A percentile compares a stretch with the other conserved stretches of the same genome.
These are phyloP conservation scores for Zoanthus sociatus DNA, from an alignment of 92 coral and sea anemone genomes.

Conservation along the genomic window DNA sequence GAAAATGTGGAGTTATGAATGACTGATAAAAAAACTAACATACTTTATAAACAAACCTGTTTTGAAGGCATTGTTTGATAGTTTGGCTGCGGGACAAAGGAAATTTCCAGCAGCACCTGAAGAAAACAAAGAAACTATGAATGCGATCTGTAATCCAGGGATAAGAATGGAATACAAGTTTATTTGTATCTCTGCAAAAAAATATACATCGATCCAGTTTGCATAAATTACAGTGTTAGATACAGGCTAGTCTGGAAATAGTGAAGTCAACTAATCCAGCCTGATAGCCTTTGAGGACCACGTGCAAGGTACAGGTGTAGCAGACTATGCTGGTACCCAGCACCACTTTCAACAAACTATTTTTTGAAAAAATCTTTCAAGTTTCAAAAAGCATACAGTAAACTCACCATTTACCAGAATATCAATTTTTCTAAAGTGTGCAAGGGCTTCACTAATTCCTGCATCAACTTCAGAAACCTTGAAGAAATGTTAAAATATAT, in stretches of 20 bases:
- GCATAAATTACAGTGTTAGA: too few relatives aligned
- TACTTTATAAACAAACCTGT: constrained; percentile 61
- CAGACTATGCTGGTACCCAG: too few relatives aligned
- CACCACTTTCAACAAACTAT: too few relatives aligned
- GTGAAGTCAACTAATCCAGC: too few relatives aligned
- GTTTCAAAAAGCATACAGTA: neutral
- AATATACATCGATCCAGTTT: too few relatives aligned
- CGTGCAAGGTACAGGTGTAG: too few relatives aligned
- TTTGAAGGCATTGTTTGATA: constrained; percentile 81
- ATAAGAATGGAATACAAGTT: too few relatives aligned
- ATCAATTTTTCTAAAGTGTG: constrained; percentile 76
- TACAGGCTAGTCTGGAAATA: too few relatives aligned
- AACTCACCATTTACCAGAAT: constrained; percentile 83
- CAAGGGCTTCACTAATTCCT: constrained; percentile 69
- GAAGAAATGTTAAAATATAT: neutral
- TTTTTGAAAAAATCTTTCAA: neutral
- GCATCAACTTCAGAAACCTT: constrained; percentile 83
- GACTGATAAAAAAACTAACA: too few relatives aligned
- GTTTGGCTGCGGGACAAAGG: constrained; percentile 82
- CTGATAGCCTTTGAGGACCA: too few relatives aligned
- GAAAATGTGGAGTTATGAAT: too few relatives aligned
- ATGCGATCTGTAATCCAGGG: neutral
- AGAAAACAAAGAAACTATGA: neutral
- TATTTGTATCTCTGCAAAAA: too few relatives aligned
- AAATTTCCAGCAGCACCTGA: constrained; percentile 92